A percentile compares a stretch with the other conserved stretches of the same genome.
phyloP scores from a whole-genome alignment of 2,113 vertebrate genomes.

The Aspidoscelis tigris region DNA sequence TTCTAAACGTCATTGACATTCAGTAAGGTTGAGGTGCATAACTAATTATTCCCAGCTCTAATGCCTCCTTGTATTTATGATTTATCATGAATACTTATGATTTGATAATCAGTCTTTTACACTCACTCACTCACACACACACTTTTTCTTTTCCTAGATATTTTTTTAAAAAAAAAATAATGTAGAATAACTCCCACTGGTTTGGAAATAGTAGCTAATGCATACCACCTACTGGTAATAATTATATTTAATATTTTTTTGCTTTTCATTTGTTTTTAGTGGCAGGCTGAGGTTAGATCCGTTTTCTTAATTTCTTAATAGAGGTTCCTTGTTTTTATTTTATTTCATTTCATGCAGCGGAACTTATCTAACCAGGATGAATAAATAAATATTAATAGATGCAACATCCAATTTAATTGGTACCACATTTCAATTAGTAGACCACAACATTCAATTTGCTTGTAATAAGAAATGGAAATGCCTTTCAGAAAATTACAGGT shows the following conservation, averaged over 20 bases:
- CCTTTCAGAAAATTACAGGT: neutral
- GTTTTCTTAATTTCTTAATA: neutral
- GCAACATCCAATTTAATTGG: neutral
- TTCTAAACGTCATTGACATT: constrained; percentile 69
- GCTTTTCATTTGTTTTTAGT: constrained; percentile 26
- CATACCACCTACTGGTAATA: constrained; percentile 68
- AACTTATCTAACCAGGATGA: neutral
- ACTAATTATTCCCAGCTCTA: constrained; percentile 73
- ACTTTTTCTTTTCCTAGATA: constrained; percentile 35
- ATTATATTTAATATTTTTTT: constrained; percentile 61
- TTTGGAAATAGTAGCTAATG: constrained; percentile 66
- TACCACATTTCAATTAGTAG: neutral
- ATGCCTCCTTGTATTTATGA: constrained; percentile 63
- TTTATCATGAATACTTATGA: constrained; percentile 65
- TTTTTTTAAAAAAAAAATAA: constrained; percentile 50
- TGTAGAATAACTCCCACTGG: constrained; percentile 57
- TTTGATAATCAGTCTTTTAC: constrained; percentile 59
- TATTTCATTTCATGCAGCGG: neutral
- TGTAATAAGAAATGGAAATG: neutral
- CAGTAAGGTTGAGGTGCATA: constrained; percentile 71
- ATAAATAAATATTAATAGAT: neutral
- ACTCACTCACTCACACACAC: neutral
- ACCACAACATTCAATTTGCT: neutral
- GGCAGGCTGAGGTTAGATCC: neutral
- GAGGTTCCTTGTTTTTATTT: neutral